phyloP scores from a whole-genome alignment of 2,113 vertebrate species.

The Hirundichthys speculiger region DNA sequence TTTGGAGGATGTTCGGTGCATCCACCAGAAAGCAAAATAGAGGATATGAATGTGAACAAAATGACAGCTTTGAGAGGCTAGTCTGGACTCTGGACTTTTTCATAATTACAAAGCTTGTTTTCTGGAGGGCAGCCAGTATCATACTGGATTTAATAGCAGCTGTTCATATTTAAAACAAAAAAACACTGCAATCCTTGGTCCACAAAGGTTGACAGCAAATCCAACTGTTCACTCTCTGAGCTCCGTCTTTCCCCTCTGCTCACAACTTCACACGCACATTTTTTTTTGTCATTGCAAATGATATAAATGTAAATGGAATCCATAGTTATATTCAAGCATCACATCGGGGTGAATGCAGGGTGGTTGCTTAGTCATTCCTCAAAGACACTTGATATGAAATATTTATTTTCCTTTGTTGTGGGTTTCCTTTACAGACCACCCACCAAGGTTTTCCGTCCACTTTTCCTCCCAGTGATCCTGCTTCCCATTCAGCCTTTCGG shows the following conservation, averaged over 20 bases:
- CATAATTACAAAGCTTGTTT: constrained; percentile 43
- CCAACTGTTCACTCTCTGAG: neutral
- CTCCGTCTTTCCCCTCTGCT: too few species aligned
- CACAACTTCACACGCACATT: too few species aligned
- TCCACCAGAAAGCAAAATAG: neutral
- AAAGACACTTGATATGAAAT: too few species aligned
- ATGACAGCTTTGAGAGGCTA: neutral
- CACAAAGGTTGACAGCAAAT: constrained; percentile 37
- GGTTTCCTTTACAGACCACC: constrained; percentile 9
- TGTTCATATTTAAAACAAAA: constrained; percentile 50
- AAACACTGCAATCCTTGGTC: constrained; percentile 26
- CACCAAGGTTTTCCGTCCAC: neutral
- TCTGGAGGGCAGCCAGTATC: constrained; percentile 33
- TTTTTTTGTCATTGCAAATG: too few species aligned
- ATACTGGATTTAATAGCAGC: constrained; percentile 41
- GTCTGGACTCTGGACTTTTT: constrained; percentile 26
- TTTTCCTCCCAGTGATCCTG: constrained; percentile 1
- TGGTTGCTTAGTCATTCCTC: too few species aligned
- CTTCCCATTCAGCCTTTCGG: constrained; percentile 13
- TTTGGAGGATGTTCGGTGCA: neutral
- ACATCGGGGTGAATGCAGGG: too few species aligned
- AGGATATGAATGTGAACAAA: too few species aligned
- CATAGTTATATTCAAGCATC: too few species aligned
- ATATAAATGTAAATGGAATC: too few species aligned
- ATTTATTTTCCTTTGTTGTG: too few species aligned